Conservation (phyloP, 2,888 invertebrate species). For the Osmoderma eremita region DNA sequence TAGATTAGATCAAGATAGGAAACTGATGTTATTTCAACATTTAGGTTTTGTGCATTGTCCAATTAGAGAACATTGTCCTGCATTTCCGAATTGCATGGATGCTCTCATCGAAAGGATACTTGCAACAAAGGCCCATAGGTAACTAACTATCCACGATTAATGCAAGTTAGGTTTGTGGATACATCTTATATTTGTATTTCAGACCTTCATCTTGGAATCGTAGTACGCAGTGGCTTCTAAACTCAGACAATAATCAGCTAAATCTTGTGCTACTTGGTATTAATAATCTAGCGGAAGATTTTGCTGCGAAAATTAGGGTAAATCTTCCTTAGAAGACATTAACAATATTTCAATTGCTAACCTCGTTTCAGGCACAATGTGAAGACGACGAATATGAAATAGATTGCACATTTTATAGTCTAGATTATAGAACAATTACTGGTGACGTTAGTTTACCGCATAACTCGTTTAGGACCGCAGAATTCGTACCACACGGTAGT, state of each 20-base stretch:
- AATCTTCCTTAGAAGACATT: not conserved
- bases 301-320: constrained; percentile 83
- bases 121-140: constrained; percentile 71
- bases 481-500: constrained; percentile 91
- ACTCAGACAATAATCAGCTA: constrained; percentile 76
- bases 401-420: constrained; percentile 80
- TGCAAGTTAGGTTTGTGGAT: not conserved
- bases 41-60: constrained; percentile 96
- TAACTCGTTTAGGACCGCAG: constrained; percentile 84
- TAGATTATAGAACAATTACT: constrained; percentile 87
- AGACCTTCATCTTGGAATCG: constrained; percentile 74
- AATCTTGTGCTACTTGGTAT: constrained; percentile 90
- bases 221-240: constrained; percentile 73
- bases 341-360: constrained; percentile 5
- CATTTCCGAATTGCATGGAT: constrained; percentile 85
- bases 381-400: constrained; percentile 87
- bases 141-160: not conserved
- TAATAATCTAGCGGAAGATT: constrained; percentile 86
- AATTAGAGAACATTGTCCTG: constrained; percentile 93
- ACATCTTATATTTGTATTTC: constrained; percentile 35
- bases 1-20: constrained; percentile 92
- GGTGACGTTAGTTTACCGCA: constrained; percentile 84
- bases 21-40: constrained; percentile 94
- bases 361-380: constrained; percentile 73
- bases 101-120: constrained; percentile 78